These are phyloP conservation scores for Hirtodrosophila alboralis DNA, from an alignment of 2,888 invertebrate genomes.

Conservation along the genomic window DNA sequence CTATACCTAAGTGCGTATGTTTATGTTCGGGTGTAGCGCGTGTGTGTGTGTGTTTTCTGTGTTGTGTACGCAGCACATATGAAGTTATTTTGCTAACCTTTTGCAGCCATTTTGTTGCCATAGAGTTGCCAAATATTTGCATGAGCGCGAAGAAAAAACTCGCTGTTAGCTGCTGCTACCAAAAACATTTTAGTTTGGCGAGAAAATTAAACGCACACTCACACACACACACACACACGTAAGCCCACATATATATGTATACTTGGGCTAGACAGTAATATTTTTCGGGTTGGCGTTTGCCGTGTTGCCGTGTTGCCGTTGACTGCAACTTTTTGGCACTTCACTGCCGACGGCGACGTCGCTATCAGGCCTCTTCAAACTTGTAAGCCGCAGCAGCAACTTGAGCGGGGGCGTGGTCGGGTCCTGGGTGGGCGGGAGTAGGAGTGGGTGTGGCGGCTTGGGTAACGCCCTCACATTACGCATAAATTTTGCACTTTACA, in stretches of 20 bases:
- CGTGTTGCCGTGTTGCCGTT: slow-evolving; percentile 33
- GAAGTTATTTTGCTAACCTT: slow-evolving; percentile 78
- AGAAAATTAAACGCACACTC: slow-evolving; percentile 72
- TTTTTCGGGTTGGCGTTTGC: slow-evolving; percentile 47
- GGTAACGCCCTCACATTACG: slow-evolving; percentile 78
- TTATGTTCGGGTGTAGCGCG: not conserved
- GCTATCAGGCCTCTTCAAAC: slow-evolving; percentile 67
- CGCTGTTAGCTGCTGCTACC: slow-evolving; percentile 32
- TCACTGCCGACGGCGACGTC: slow-evolving; percentile 49
- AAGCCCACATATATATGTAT: slow-evolving; percentile 1
- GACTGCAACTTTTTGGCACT: slow-evolving; percentile 78
- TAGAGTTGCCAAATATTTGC: slow-evolving; percentile 72
- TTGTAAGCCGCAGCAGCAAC: slow-evolving; percentile 64
- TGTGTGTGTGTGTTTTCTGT: slow-evolving; percentile 5
- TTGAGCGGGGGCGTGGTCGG: slow-evolving; percentile 26
- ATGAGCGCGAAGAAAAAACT: slow-evolving; percentile 60
- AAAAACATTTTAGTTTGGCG: slow-evolving; percentile 77
- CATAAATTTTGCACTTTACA: slow-evolving; percentile 80
- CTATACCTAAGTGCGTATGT: not conserved
- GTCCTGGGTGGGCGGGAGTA: slow-evolving; percentile 4
- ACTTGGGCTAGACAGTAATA: slow-evolving; percentile 64
- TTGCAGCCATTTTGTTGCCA: slow-evolving; percentile 68
- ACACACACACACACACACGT: slow-evolving; percentile 8
- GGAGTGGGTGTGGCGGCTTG: slow-evolving; percentile 12
- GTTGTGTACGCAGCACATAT: slow-evolving; percentile 47